These are phyloP conservation scores for Melinaea menophilus DNA, from an alignment of 2,888 invertebrate species.

Conservation along the genomic window DNA sequence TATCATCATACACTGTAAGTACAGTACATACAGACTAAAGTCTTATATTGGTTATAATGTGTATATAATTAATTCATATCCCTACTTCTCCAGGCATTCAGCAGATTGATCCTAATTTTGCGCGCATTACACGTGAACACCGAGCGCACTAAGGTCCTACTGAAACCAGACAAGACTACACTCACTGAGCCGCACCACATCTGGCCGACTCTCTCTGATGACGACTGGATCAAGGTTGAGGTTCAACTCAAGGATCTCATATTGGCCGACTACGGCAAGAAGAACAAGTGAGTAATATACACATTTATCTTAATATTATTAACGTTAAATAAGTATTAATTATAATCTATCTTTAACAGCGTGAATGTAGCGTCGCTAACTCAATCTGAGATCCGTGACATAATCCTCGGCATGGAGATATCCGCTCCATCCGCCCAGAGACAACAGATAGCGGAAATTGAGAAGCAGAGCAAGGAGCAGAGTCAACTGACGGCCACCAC, in stretches of 20 bases:
- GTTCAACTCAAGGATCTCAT: conserved; percentile 99
- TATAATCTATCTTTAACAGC: conserved; percentile 53
- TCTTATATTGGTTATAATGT: conserved; percentile 2
- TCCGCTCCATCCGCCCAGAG: conserved; percentile 99
- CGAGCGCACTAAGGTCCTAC: conserved; percentile 97
- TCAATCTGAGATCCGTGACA: conserved; percentile 99
- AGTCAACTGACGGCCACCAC: conserved; percentile 99
- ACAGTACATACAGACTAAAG: neutral
- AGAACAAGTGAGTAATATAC: conserved; percentile 88
- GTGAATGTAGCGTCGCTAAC: conserved; percentile 99
- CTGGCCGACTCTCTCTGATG: conserved; percentile 98
- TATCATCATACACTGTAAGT: conserved; percentile 96
- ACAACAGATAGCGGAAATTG: conserved; percentile 99
- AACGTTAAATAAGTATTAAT: neutral
- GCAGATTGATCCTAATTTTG: conserved; percentile 96
- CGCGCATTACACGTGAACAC: conserved; percentile 99
- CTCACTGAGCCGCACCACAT: conserved; percentile 99
- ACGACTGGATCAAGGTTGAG: conserved; percentile 99
- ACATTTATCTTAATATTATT: neutral
- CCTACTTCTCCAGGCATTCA: conserved; percentile 85
- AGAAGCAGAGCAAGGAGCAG: conserved; percentile 99
- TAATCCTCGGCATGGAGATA: conserved; percentile 99
- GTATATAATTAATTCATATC: neutral
- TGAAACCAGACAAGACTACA: conserved; percentile 99
- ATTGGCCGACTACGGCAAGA: conserved; percentile 99